Evolutionary conservation across 2,797 vertebrate species (phyloP), one percentile per base, ranked within the genome.

Genomic region (Xenopus petersii): DNA sequence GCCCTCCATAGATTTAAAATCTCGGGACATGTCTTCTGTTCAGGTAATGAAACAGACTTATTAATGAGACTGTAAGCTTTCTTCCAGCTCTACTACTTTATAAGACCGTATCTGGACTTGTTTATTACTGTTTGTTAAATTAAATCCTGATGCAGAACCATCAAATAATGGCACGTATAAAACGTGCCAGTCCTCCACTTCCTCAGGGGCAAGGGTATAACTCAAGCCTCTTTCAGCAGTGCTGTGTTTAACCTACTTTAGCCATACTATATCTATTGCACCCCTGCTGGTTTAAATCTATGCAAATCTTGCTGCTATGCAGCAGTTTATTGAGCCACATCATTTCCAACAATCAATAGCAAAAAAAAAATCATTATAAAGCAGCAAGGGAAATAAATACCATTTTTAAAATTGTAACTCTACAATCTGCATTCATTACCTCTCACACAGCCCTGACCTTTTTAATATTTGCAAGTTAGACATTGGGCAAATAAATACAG

Each of bases 331-430:
- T 15, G 21, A 33, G 30, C 49, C 17, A 33, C 12, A 12, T 13
- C 21, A 55, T 67, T 55, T 33, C 12, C 13, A 67, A 33, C 66
- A 67, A 67, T 67, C 49, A 49, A 54, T 67, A 55, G 66, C 49
- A 55, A 13, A 54, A 51, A 36, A 36, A 36, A 13, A 67, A 16
- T 49, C 65, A 67, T 55, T 67, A 3, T 30, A 67, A 54, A 67
- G 21, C 65, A 67, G 65, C 65, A 67, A 30, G 48, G 2, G 12
- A 16, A 17, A 49, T 42, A 54, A 54, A 33, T 67, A 46, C 17
- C 10, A 66, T 24, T 60, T 60, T 60, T 17, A n/a, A 17, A 12
- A 51, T 51, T 51, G 5, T 42, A 42, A 42, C 49, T 51, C 1
- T 10, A 15, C 16, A 9, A 42, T 16, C 15, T 58, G 55, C 12